Evolutionary conservation across 2,888 invertebrate genomes (phyloP).

Genomic region (Papilio elwesi): DNA sequence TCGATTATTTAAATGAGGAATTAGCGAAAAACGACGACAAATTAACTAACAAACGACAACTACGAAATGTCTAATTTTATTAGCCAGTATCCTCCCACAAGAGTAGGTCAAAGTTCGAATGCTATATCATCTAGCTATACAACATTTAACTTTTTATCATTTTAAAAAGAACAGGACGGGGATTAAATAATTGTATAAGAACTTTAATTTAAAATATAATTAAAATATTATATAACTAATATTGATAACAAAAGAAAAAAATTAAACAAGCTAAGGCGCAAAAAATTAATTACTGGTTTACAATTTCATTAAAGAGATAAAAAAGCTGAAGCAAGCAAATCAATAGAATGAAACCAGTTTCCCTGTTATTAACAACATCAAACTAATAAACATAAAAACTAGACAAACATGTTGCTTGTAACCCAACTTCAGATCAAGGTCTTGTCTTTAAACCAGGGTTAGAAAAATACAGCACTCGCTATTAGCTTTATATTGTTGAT

Average conservation of each 20-base stretch:
- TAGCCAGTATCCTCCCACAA: no score
- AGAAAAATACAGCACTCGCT: no score
- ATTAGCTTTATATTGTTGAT: no score
- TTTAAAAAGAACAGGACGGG: no score
- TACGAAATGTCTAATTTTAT: no score
- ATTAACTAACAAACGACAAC: no score
- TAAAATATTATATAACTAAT: background rate
- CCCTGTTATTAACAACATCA: background rate
- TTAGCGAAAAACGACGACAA: no score
- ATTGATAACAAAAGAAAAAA: slow-evolving; percentile 5
- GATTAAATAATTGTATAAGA: background rate
- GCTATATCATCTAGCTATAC: no score
- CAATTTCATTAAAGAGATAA: slow-evolving; percentile 21
- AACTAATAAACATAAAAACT: slow-evolving; percentile 17
- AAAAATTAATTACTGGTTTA: background rate
- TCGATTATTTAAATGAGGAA: background rate
- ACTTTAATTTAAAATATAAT: background rate
- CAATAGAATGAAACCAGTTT: slow-evolving; percentile 20
- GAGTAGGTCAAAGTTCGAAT: no score
- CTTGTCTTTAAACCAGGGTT: no score
- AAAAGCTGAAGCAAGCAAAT: background rate
- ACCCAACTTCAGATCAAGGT: background rate
- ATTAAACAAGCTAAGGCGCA: background rate
- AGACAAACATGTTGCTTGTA: background rate
- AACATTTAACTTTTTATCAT: no score